Percentiles rank a stretch among this genome's conserved stretches.
Evolutionary conservation across 1,140 invertebrate genomes (phyloP).

Genomic region (Luehdorfia chinensis): DNA sequence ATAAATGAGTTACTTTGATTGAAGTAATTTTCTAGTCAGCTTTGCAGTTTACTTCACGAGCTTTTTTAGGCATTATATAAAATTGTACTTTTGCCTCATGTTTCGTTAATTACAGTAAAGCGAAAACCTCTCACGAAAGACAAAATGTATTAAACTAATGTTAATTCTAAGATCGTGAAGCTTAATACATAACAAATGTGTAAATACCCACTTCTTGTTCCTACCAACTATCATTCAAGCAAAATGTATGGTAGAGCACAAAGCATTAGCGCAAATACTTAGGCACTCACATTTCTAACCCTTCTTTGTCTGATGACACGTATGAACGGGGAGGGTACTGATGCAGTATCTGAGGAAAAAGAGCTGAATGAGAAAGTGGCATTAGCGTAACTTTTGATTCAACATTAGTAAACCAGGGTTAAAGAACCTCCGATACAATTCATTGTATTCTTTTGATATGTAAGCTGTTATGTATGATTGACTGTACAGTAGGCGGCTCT

Average conservation of each 20-base stretch:
- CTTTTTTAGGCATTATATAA: too few relatives aligned
- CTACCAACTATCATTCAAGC: slow-evolving; percentile 1
- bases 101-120: too few relatives aligned
- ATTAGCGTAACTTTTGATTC: slow-evolving; percentile 17
- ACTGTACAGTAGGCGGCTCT: too few relatives aligned
- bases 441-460: slow-evolving; percentile 12
- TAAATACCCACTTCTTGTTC: too few relatives aligned
- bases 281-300: slow-evolving; percentile 15
- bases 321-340: slow-evolving; percentile 10
- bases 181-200: not conserved
- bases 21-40: too few relatives aligned
- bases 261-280: slow-evolving; percentile 17
- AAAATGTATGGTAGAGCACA: slow-evolving; percentile 14
- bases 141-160: too few relatives aligned
- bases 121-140: too few relatives aligned
- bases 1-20: too few relatives aligned
- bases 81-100: too few relatives aligned
- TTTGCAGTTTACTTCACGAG: too few relatives aligned
- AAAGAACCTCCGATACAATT: not conserved
- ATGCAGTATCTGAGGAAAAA: slow-evolving; percentile 14
- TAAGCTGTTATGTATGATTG: too few relatives aligned
- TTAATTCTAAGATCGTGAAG: slow-evolving; percentile 1
- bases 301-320: slow-evolving; percentile 18
- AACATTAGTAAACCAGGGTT: not conserved
- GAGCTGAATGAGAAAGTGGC: slow-evolving; percentile 17